These are phyloP conservation scores for Parthenolecanium corni DNA, from an alignment of 2,888 invertebrate species.

Conservation along the genomic window DNA sequence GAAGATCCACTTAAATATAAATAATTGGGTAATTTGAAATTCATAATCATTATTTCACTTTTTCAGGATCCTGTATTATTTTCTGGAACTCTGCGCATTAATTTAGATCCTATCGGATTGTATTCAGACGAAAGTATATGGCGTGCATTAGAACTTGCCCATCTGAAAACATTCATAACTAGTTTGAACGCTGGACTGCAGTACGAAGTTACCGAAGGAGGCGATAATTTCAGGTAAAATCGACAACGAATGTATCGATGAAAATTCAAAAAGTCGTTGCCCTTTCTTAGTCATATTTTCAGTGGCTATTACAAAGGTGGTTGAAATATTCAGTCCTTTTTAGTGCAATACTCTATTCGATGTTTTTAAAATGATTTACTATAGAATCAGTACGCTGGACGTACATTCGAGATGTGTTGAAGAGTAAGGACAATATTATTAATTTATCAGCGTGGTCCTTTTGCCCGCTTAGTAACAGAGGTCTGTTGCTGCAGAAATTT, in stretches of 20 bases:
- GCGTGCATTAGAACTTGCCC: conserved; percentile 77
- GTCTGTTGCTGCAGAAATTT: too few relatives aligned
- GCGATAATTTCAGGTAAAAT: conserved; percentile 55
- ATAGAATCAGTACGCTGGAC: too few relatives aligned
- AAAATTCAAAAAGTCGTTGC: too few relatives aligned
- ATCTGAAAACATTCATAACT: conserved; percentile 73
- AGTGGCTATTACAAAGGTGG: too few relatives aligned
- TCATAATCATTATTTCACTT: conserved; percentile 18
- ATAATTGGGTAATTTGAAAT: neutral
- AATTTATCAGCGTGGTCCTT: too few relatives aligned
- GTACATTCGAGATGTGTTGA: too few relatives aligned
- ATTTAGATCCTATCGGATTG: conserved; percentile 78
- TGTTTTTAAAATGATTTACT: neutral
- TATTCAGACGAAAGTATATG: conserved; percentile 75
- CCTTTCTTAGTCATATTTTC: too few relatives aligned
- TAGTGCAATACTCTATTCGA: neutral
- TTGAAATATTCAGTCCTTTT: too few relatives aligned
- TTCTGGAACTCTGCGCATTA: conserved; percentile 78
- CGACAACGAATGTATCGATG: neutral
- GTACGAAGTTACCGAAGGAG: conserved; percentile 80
- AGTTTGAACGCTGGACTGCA: conserved; percentile 62
- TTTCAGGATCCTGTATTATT: conserved; percentile 86
- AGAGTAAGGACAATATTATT: too few relatives aligned
- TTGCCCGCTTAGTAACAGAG: too few relatives aligned
- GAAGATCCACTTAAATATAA: neutral